Percentiles rank a stretch among this genome's conserved stretches.
Evolutionary conservation across 2,888 invertebrate genomes (phyloP).

Genomic region (Lampropteryx suffumata): DNA sequence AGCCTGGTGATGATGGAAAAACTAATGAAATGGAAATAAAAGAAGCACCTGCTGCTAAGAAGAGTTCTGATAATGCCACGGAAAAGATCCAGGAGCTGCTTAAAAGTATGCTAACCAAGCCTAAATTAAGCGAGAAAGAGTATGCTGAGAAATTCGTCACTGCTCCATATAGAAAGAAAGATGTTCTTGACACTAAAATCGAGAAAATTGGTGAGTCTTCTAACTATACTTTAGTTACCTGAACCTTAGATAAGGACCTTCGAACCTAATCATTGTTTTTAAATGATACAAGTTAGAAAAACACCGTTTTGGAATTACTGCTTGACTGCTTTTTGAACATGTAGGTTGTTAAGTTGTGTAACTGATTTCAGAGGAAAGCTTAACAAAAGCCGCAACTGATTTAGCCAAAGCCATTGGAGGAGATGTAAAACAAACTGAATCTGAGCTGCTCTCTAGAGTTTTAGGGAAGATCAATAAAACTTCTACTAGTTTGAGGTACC

Average conservation of each 20-base stretch:
- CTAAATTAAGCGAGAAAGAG: constrained; percentile 63
- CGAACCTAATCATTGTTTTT: too few relatives aligned
- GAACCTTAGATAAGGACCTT: too few relatives aligned
- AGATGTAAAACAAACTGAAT: constrained; percentile 86
- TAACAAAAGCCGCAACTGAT: constrained; percentile 86
- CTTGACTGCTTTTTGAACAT: too few relatives aligned
- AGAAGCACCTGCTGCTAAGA: constrained; percentile 39
- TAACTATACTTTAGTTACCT: too few relatives aligned
- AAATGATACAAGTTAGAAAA: too few relatives aligned
- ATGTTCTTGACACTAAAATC: constrained; percentile 58
- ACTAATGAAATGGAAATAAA: constrained; percentile 41
- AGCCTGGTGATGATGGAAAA: constrained; percentile 61
- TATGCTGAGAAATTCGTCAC: constrained; percentile 64
- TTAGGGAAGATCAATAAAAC: constrained; percentile 79
- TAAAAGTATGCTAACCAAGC: constrained; percentile 68
- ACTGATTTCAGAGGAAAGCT: constrained; percentile 63
- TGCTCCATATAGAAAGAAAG: constrained; percentile 58
- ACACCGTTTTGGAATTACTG: too few relatives aligned
- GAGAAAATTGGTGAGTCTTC: constrained; percentile 63
- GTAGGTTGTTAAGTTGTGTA: too few relatives aligned
- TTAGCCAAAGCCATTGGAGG: constrained; percentile 88
- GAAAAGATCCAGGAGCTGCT: constrained; percentile 72
- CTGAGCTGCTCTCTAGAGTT: constrained; percentile 87
- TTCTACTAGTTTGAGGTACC: constrained; percentile 66
- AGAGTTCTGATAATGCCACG: constrained; percentile 47